Conservation (phyloP, 2,113 vertebrate genomes). For the Diphyllodes magnificus region DNA sequence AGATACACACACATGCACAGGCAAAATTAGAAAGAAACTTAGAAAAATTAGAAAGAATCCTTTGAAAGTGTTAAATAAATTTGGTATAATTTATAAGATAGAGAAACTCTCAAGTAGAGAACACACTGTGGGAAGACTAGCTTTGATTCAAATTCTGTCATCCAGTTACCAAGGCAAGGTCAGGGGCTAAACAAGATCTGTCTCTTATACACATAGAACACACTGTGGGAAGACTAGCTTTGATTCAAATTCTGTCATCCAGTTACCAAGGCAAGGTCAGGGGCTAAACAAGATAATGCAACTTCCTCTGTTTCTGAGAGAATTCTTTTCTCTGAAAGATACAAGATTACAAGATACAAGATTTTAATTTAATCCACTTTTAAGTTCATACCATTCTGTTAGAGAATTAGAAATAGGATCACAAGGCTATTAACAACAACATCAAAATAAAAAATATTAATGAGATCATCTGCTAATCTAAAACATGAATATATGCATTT, state of each 20-base stretch:
- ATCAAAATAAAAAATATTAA: neutral
- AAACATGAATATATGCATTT: neutral
- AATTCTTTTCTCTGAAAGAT: neutral
- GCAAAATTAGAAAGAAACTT: neutral
- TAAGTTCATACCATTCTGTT: neutral
- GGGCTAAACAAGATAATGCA: neutral
- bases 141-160: neutral
- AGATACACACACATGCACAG: neutral
- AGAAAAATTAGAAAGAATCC: too few relatives aligned
- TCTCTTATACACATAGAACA: too few relatives aligned
- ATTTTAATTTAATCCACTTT: neutral
- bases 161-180: neutral
- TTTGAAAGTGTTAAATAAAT: neutral
- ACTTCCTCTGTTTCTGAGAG: neutral
- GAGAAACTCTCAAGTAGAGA: neutral
- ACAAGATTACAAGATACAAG: neutral
- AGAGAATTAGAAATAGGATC: neutral
- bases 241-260: neutral
- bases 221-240: neutral
- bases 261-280: neutral
- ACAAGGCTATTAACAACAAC: neutral
- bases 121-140: neutral
- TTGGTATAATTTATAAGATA: neutral
- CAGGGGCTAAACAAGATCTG: neutral
- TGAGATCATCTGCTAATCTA: neutral